Percentiles rank a stretch among this genome's conserved stretches.
phyloP scores from a whole-genome alignment of 1,140 invertebrate species.

The Brachionus rotundiformis region DNA sequence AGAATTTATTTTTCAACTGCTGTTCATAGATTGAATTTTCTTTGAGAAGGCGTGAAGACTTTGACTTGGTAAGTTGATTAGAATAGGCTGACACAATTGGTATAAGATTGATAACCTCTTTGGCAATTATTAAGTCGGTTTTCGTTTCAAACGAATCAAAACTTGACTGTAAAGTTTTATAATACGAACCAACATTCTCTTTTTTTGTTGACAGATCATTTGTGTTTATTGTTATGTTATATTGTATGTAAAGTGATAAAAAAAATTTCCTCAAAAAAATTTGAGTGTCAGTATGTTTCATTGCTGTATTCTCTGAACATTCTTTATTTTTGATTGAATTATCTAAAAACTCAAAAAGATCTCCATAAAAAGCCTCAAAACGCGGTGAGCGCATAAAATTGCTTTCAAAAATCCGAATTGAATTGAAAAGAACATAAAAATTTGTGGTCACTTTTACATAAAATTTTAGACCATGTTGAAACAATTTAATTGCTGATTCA shows the following conservation, averaged over 20 bases:
- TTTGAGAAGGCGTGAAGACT: not conserved
- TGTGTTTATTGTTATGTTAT: not conserved
- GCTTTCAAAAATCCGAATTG: slow-evolving; percentile 26
- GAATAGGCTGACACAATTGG: not conserved
- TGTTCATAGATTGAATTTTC: slow-evolving; percentile 19
- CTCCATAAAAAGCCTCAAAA: slow-evolving; percentile 16
- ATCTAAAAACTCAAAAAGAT: slow-evolving; percentile 5
- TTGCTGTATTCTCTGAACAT: not conserved
- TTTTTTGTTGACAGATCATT: not conserved
- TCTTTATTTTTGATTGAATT: not conserved
- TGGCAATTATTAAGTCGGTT: not conserved
- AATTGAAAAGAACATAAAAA: slow-evolving; percentile 38
- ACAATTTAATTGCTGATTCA: slow-evolving; percentile 4
- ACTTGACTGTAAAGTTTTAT: not conserved
- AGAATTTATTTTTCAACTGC: not conserved
- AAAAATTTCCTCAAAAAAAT: slow-evolving; percentile 26
- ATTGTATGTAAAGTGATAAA: slow-evolving; percentile 9
- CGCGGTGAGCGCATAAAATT: not conserved
- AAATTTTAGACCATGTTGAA: slow-evolving; percentile 41
- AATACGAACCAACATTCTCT: not conserved
- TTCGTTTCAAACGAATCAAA: not conserved
- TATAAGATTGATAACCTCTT: not conserved
- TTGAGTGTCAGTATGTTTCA: not conserved
- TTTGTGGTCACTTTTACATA: slow-evolving; percentile 33
- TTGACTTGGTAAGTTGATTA: not conserved